phyloP scores from a whole-genome alignment of 2,888 invertebrate genomes.

The Hemithea aestivaria region DNA sequence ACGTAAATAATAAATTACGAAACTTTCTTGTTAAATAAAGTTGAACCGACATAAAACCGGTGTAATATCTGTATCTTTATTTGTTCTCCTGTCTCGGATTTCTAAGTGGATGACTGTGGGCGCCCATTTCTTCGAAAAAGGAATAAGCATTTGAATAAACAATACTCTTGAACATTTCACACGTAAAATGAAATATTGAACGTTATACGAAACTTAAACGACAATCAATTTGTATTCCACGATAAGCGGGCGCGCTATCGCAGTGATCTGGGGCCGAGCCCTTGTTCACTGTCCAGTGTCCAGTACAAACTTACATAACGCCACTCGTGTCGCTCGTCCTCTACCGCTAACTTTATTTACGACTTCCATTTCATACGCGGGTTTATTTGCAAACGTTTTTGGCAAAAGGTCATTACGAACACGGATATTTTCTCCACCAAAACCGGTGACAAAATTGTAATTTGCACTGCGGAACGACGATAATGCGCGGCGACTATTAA shows the following conservation, averaged over 20 bases:
- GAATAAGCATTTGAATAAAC: slow-evolving; percentile 20
- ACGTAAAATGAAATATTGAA: slow-evolving; percentile 28
- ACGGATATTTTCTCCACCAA: slow-evolving; percentile 30
- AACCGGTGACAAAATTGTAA: slow-evolving; percentile 44
- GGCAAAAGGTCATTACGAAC: slow-evolving; percentile 11
- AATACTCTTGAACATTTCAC: slow-evolving; percentile 17
- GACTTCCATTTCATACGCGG: slow-evolving; percentile 15
- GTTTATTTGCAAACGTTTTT: slow-evolving; percentile 16
- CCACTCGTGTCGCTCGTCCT: slow-evolving; percentile 12
- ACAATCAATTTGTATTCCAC: slow-evolving; percentile 58
- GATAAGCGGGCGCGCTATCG: slow-evolving; percentile 54
- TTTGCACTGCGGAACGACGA: slow-evolving; percentile 36
- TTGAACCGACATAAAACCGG: slow-evolving; percentile 26
- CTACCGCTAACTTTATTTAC: slow-evolving; percentile 13
- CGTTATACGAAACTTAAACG: slow-evolving; percentile 39
- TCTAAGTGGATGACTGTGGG: slow-evolving; percentile 21
- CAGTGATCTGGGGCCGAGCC: slow-evolving; percentile 40
- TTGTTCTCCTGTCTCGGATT: slow-evolving; percentile 24
- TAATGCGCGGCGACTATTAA: slow-evolving; percentile 42
- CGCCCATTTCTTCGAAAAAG: slow-evolving; percentile 19
- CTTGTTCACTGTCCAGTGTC: slow-evolving; percentile 25
- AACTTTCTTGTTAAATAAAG: slow-evolving; percentile 30
- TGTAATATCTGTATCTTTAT: slow-evolving; percentile 29
- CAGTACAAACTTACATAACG: slow-evolving; percentile 26
- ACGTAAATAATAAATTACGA: slow-evolving; percentile 27